A percentile compares a stretch with the other conserved stretches of the same genome.
phyloP scores from a whole-genome alignment of 2,797 vertebrate genomes.

The Darevskia nairensis region DNA sequence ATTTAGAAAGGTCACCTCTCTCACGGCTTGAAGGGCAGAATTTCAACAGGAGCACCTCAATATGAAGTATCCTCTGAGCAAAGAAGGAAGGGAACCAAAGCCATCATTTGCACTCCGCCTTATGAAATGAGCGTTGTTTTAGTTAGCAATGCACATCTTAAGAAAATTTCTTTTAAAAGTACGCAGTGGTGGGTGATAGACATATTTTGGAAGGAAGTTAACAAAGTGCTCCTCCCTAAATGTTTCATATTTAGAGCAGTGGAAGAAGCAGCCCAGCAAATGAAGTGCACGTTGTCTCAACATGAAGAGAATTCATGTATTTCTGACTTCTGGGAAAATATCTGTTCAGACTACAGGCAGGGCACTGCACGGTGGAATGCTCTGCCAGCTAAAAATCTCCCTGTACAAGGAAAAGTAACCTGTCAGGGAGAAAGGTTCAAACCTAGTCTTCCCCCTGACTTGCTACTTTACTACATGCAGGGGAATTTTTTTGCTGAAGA shows the following conservation, averaged over 20 bases:
- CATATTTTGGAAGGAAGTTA: background rate
- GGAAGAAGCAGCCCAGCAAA: too few species aligned
- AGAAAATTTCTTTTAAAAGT: constrained; percentile 19
- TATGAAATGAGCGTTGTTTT: constrained; percentile 8
- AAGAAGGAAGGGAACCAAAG: constrained; percentile 59
- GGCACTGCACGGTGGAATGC: background rate
- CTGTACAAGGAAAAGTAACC: background rate
- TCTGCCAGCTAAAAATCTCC: background rate
- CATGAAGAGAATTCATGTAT: background rate
- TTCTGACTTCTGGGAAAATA: background rate
- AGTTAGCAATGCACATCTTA: constrained; percentile 66
- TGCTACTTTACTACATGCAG: background rate
- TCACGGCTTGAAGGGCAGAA: constrained; percentile 22
- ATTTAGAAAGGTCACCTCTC: constrained; percentile 25
- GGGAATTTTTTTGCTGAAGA: background rate
- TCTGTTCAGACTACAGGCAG: background rate
- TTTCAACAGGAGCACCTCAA: constrained; percentile 36
- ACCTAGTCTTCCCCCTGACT: background rate
- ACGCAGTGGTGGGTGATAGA: background rate
- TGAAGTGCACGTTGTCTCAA: background rate
- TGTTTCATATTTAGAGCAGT: background rate
- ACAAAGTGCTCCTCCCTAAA: background rate
- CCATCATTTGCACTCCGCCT: constrained; percentile 51
- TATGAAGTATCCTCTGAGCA: constrained; percentile 6
- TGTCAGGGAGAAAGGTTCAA: background rate